Evolutionary conservation across 2,113 vertebrate species (phyloP).

Genomic region (Sarotherodon lohbergeri): DNA sequence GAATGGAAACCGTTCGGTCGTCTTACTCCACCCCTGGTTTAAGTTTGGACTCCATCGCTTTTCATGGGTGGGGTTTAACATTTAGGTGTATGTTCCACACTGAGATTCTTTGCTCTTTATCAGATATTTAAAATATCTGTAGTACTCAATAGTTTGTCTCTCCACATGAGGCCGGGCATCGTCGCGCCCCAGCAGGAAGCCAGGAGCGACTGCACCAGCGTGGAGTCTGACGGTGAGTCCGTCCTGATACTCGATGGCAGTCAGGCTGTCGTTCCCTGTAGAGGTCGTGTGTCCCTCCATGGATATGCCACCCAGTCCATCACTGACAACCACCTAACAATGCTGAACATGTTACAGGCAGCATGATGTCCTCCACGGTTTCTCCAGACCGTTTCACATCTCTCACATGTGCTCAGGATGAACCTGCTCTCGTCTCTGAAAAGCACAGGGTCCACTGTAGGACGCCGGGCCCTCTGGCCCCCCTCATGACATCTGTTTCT

Average conservation of each 20-base stretch:
- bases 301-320: not conserved
- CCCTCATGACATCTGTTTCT: not conserved
- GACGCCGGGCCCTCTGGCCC: rapidly evolving
- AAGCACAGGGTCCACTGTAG: not conserved
- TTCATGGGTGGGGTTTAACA: not conserved
- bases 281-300: not conserved
- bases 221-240: not conserved
- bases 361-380: not conserved
- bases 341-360: not conserved
- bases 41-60: not conserved
- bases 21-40: not conserved
- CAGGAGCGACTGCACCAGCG: not conserved
- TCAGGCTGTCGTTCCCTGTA: not conserved
- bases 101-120: not conserved
- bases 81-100: not conserved
- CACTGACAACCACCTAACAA: not conserved
- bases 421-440: not conserved
- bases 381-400: not conserved
- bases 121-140: not conserved
- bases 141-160: not conserved
- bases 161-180: not conserved
- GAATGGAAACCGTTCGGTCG: not conserved
- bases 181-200: not conserved
- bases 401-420: not conserved
- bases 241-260: not conserved